These are phyloP conservation scores for Corythornis cristatus DNA, from an alignment of 2,113 vertebrate genomes.

Conservation along the genomic window DNA sequence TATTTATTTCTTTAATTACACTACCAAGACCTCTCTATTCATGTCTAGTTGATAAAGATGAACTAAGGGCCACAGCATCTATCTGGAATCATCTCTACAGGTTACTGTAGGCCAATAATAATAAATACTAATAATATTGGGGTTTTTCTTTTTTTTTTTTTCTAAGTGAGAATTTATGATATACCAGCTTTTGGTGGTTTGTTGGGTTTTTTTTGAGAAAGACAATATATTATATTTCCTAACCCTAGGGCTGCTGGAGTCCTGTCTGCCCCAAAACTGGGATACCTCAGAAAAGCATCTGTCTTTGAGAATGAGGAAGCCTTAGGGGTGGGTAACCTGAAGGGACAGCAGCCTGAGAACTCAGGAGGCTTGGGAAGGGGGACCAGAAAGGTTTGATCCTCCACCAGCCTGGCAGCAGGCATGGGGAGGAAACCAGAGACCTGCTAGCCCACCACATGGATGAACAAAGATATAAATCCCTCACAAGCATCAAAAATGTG, in stretches of 20 bases:
- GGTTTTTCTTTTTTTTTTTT: neutral
- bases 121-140: neutral
- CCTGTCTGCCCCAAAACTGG: neutral
- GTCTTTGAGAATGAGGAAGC: neutral
- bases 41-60: neutral
- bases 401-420: neutral
- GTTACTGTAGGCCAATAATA: neutral
- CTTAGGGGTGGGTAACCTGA: neutral
- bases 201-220: neutral
- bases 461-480: neutral
- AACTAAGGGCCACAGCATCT: neutral
- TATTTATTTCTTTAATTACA: neutral
- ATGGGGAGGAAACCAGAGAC: neutral
- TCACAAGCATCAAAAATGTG: neutral
- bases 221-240: neutral
- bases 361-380: neutral
- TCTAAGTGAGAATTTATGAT: neutral
- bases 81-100: neutral
- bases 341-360: neutral
- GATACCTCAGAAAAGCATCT: neutral
- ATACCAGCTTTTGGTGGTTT: neutral
- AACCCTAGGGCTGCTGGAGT: neutral
- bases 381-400: neutral
- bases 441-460: accelerated
- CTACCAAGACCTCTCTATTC: neutral